A percentile compares a stretch with the other conserved stretches of the same genome.
phyloP scores from a whole-genome alignment of 1,140 invertebrate species.

The Episyrphus balteatus region DNA sequence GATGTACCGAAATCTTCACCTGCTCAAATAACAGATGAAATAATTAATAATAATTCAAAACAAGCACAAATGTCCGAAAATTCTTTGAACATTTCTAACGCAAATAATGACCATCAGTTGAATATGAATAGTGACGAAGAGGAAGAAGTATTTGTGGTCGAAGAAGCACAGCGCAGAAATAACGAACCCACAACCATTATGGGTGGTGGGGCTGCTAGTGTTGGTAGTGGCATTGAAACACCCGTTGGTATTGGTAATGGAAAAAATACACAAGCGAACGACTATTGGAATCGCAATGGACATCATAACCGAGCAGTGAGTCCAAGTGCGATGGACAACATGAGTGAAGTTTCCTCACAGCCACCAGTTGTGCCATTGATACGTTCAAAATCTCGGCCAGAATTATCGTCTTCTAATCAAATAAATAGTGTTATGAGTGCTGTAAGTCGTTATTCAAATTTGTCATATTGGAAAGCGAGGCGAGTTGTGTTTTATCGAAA shows the following conservation, averaged over 20 bases:
- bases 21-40: too few relatives aligned
- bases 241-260: slow-evolving; percentile 2
- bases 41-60: too few relatives aligned
- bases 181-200: neutral
- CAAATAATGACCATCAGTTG: too few relatives aligned
- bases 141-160: slow-evolving; percentile 10
- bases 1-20: too few relatives aligned
- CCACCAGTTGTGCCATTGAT: slow-evolving; percentile 30
- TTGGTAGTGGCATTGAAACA: slow-evolving; percentile 3
- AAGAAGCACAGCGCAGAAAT: slow-evolving; percentile 1
- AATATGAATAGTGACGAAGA: slow-evolving; percentile 18
- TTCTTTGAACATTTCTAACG: too few relatives aligned
- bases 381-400: slow-evolving; percentile 34
- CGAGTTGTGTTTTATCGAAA: slow-evolving; percentile 86
- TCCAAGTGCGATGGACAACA: slow-evolving; percentile 21
- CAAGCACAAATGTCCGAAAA: too few relatives aligned
- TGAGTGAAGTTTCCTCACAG: slow-evolving; percentile 35
- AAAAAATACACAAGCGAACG: slow-evolving; percentile 9
- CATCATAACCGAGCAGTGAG: neutral
- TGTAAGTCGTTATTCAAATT: slow-evolving; percentile 57
- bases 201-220: slow-evolving; percentile 8
- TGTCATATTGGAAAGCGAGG: slow-evolving; percentile 75
- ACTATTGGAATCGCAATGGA: slow-evolving; percentile 21
- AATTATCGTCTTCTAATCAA: slow-evolving; percentile 18
- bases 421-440: slow-evolving; percentile 26